Base-by-base conservation (phyloP, 2,888 invertebrate species). In the Rhamphomyia laevipes region DNA sequence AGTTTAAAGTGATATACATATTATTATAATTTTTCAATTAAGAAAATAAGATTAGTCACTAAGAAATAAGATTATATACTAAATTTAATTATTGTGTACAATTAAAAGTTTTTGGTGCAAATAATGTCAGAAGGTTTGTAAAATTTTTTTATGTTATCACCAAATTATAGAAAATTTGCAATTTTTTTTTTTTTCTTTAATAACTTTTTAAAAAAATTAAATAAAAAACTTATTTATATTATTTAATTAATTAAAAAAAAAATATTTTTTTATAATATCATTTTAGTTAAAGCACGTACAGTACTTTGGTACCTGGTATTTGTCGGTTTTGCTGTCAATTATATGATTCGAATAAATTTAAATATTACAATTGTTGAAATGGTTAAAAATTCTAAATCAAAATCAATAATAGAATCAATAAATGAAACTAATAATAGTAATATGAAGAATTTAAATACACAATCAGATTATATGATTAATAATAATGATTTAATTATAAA, bases 351-450 rank as follows among this genome's bases (percentile, higher is more conserved):
- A 23, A 77, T 80, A 48, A 82, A 82, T 64, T 65, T 82, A 48
- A 82, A 81, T 60, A 77, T 82, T 47, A 78, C 80, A 18, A 80
- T 82, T 56, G 82, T 82, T 44, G 77, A 80, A 43, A 82, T 82
- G 81, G 75, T 56, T 27, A 54, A 78, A 10, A 63, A 53, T 56
- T 35, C 35, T 10, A 13, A 35, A 35, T 56, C 53, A 45, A 38
- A 33, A 10, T 42, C 13, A 21, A 17, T 21, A 17, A 13, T 15
- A 3, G 51, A 53, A 31, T 21, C 46, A 13, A 44, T 53, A 12
- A 31, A 48, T 21, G 23, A 45, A 31, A 21, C 42, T 21, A n/a
- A n/a, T n/a, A n/a, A n/a, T n/a, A n/a, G n/a, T n/a, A 21, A 21
- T 21, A 21, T 21, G 5, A 21, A 3, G 17, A 16, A 31, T 17